Percentiles rank a stretch among this genome's conserved stretches.
Evolutionary conservation across 2,113 vertebrate species (phyloP).

Genomic region (Galbula dea): DNA sequence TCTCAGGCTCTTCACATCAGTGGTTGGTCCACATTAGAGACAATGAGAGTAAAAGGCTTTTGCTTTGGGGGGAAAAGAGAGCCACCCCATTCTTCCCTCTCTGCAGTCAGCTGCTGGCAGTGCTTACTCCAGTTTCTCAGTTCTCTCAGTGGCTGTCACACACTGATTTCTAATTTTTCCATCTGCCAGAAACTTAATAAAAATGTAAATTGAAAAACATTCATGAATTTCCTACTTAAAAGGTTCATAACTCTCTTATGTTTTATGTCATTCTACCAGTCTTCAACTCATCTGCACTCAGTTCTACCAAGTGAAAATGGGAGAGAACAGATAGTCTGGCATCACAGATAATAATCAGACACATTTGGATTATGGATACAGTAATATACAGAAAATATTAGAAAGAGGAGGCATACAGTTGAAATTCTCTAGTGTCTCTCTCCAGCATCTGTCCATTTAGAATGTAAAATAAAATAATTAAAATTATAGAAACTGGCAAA

Average conservation of each 20-base stretch:
- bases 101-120: not conserved
- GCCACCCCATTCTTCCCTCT: not conserved
- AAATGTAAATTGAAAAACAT: conserved; percentile 46
- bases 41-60: not conserved
- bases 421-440: not conserved
- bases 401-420: not conserved
- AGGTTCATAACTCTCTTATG: not conserved
- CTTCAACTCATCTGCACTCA: not conserved
- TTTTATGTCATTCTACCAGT: not conserved
- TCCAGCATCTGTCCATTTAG: not conserved
- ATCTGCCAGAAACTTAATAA: conserved; percentile 43
- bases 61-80: not conserved
- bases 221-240: not conserved
- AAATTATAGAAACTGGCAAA: not conserved
- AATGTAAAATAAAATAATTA: not conserved
- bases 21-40: not conserved
- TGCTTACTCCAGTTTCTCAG: not conserved
- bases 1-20: not conserved
- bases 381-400: not conserved
- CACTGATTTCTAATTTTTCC: conserved; percentile 15
- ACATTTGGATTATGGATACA: not conserved
- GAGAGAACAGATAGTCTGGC: not conserved
- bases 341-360: not conserved
- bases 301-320: not conserved
- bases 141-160: not conserved